These are phyloP conservation scores for Zoanthus sansibaricus DNA, from an alignment of 92 coral and sea anemone genomes.

Conservation along the genomic window DNA sequence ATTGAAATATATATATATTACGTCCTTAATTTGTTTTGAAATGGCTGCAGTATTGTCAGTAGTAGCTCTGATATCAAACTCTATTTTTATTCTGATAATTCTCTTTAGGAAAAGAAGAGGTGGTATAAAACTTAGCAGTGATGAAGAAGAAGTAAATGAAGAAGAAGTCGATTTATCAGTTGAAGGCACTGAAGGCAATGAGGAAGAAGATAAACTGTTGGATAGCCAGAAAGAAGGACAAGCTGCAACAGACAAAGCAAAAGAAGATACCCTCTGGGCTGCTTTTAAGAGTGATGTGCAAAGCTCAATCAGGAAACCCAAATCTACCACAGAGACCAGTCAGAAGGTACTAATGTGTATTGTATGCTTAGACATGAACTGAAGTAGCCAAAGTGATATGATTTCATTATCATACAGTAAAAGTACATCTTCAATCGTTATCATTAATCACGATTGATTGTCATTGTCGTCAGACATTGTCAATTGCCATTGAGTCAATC, in stretches of 20 bases:
- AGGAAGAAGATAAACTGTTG: conserved; percentile 46
- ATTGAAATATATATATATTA: too few species aligned
- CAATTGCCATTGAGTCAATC: too few species aligned
- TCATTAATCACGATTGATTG: too few species aligned
- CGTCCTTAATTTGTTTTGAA: too few species aligned
- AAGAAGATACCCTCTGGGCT: conserved; percentile 89
- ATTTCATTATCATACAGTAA: too few species aligned
- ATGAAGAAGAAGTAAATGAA: conserved; percentile 3
- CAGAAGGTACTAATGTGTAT: background rate
- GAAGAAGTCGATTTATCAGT: conserved; percentile 57
- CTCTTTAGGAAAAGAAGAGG: conserved; percentile 61
- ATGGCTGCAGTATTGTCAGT: too few species aligned
- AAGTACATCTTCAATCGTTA: too few species aligned
- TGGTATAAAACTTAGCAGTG: conserved; percentile 67
- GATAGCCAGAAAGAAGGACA: conserved; percentile 51
- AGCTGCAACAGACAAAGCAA: conserved; percentile 66
- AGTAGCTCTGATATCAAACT: too few species aligned
- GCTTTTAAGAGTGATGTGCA: conserved; percentile 70
- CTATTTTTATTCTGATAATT: too few species aligned
- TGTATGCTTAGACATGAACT: background rate
- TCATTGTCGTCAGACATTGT: too few species aligned
- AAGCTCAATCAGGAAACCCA: background rate
- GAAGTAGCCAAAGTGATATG: too few species aligned
- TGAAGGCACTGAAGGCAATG: conserved; percentile 4
- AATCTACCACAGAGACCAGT: background rate